phyloP scores from a whole-genome alignment of 2,113 vertebrate species.

The Alexandromys fortis region DNA sequence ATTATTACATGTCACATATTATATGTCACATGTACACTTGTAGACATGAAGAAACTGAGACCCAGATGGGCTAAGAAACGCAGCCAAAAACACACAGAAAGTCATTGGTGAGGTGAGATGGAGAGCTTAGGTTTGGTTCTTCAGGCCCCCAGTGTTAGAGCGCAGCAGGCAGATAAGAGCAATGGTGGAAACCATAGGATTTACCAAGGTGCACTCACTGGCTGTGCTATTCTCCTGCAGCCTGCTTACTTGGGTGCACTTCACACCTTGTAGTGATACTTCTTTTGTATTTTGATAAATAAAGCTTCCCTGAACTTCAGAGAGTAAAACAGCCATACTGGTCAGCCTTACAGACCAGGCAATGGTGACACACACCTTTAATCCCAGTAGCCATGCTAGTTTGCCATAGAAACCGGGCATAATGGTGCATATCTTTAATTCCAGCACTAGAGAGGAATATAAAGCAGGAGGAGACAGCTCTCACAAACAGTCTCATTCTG shows the following conservation, averaged over 20 bases:
- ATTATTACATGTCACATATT: too few relatives aligned
- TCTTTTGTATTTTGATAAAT: too few relatives aligned
- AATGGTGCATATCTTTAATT: too few relatives aligned
- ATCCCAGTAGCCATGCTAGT: too few relatives aligned
- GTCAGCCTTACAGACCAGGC: too few relatives aligned
- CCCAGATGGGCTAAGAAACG: neutral
- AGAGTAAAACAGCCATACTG: too few relatives aligned
- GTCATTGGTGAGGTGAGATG: neutral
- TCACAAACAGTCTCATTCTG: too few relatives aligned
- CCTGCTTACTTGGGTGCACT: neutral
- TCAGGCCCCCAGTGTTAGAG: neutral
- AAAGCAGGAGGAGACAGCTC: too few relatives aligned
- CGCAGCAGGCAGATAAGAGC: neutral
- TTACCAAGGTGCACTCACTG: neutral
- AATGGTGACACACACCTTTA: too few relatives aligned
- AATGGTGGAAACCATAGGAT: neutral
- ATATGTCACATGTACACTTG: neutral
- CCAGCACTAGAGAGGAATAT: too few relatives aligned
- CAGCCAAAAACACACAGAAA: slow-evolving; percentile 4
- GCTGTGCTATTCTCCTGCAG: neutral
- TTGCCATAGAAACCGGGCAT: too few relatives aligned
- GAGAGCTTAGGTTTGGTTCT: neutral
- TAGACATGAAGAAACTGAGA: slow-evolving; percentile 5
- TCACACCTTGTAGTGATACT: neutral
- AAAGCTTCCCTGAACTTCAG: too few relatives aligned